A percentile compares a stretch with the other conserved stretches of the same genome.
phyloP scores from a whole-genome alignment of 2,888 invertebrate genomes.

The Mimachlamys varia region DNA sequence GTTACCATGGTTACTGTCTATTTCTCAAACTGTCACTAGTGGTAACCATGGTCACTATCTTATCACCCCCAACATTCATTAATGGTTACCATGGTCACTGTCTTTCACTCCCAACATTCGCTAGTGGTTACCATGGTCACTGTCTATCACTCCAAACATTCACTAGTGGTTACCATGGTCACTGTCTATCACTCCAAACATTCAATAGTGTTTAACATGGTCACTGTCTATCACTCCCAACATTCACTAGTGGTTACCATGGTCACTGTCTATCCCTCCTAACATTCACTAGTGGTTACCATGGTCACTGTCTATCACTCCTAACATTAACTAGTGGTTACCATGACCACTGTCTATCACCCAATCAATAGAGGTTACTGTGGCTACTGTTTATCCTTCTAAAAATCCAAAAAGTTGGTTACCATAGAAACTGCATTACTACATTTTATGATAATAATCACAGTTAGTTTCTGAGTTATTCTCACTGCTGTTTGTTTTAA shows the following conservation, averaged over 20 bases:
- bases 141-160: background rate
- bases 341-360: background rate
- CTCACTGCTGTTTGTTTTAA: no score
- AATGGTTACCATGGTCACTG: no score
- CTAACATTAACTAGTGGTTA: background rate
- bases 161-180: background rate
- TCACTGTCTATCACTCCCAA: background rate
- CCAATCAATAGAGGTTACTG: background rate
- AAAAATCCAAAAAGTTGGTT: no score
- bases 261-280: background rate
- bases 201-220: background rate
- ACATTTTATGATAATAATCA: no score
- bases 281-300: no score
- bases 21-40: no score
- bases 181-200: background rate
- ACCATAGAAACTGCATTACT: no score
- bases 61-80: no score
- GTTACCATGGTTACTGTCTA: background rate
- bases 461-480: no score
- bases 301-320: no score
- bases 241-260: background rate
- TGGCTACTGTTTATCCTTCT: background rate
- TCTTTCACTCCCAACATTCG: background rate
- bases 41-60: no score
- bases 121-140: background rate